Percentiles rank a stretch among this genome's conserved stretches.
Conservation (phyloP, 2,797 vertebrate species). For the Siniperca scherzeri region DNA sequence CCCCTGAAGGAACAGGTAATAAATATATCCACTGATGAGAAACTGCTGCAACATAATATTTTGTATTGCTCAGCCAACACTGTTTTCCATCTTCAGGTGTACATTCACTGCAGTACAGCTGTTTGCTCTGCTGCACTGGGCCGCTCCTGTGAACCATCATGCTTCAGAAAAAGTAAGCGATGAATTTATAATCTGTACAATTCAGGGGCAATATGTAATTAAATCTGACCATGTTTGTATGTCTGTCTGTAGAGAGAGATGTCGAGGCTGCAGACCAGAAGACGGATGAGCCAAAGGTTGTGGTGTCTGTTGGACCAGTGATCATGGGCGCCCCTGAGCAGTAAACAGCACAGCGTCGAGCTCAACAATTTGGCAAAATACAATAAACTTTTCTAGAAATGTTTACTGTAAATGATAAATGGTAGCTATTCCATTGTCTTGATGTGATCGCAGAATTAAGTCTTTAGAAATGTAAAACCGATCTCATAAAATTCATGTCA, state of each 20-base stretch:
- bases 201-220: background rate
- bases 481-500: background rate
- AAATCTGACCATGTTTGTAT: conserved; percentile 43
- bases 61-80: conserved; percentile 12
- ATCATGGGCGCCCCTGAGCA: background rate
- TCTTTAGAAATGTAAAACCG: background rate
- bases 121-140: conserved; percentile 63
- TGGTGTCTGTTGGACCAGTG: conserved; percentile 59
- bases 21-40: background rate
- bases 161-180: conserved; percentile 69
- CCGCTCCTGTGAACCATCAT: conserved; percentile 54
- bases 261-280: background rate
- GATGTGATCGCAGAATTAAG: background rate
- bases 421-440: background rate
- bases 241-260: conserved; percentile 68
- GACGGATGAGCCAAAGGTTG: conserved; percentile 11
- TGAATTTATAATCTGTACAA: conserved; percentile 2
- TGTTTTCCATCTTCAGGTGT: conserved; percentile 66
- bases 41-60: background rate
- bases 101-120: conserved; percentile 81
- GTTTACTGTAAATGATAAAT: background rate
- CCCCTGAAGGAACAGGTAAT: conserved; percentile 48
- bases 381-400: background rate
- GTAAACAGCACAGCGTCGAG: background rate
- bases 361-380: conserved; percentile 6